Percentiles rank a stretch among this genome's conserved stretches.
These are phyloP conservation scores for Branchinecta lindahli DNA, from an alignment of 1,140 invertebrate species.

Conservation along the genomic window DNA sequence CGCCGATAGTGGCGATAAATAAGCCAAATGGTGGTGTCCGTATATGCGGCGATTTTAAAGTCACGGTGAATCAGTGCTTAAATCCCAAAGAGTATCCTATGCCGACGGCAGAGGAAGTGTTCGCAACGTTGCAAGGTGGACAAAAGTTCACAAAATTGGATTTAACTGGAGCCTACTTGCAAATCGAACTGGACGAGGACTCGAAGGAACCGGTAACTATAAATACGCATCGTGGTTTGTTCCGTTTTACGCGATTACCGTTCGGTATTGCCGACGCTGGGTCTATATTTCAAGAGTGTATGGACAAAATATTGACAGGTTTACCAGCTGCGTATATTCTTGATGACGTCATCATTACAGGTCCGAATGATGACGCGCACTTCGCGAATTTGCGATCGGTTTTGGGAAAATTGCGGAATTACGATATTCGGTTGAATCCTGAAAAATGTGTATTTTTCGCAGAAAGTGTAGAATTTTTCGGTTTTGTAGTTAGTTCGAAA, in stretches of 20 bases:
- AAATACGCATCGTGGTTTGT: constrained; percentile 20
- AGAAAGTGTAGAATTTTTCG: constrained; percentile 26
- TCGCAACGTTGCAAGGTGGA: constrained; percentile 17
- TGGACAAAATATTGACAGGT: constrained; percentile 30
- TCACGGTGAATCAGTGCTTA: constrained; percentile 27
- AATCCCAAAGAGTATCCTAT: constrained; percentile 25
- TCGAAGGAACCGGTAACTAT: constrained; percentile 12
- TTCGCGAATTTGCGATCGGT: constrained; percentile 23
- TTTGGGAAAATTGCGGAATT: constrained; percentile 23
- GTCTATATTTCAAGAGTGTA: constrained; percentile 35
- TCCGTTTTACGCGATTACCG: constrained; percentile 29
- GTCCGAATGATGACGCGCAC: constrained; percentile 22
- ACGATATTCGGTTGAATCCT: constrained; percentile 25
- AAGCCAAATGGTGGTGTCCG: constrained; percentile 28
- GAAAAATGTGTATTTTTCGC: constrained; percentile 25
- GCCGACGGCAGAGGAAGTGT: constrained; percentile 25
- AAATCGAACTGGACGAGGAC: constrained; percentile 22
- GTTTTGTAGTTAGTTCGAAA: constrained; percentile 24
- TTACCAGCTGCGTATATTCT: constrained; percentile 26
- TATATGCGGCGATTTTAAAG: constrained; percentile 30
- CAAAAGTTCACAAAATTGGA: constrained; percentile 25
- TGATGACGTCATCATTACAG: constrained; percentile 25
- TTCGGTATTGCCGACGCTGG: constrained; percentile 37
- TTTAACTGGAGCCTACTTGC: constrained; percentile 24
- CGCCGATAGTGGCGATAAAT: constrained; percentile 30